Evolutionary conservation across 2,888 invertebrate genomes (phyloP).

Genomic region (Melanostoma scalare): DNA sequence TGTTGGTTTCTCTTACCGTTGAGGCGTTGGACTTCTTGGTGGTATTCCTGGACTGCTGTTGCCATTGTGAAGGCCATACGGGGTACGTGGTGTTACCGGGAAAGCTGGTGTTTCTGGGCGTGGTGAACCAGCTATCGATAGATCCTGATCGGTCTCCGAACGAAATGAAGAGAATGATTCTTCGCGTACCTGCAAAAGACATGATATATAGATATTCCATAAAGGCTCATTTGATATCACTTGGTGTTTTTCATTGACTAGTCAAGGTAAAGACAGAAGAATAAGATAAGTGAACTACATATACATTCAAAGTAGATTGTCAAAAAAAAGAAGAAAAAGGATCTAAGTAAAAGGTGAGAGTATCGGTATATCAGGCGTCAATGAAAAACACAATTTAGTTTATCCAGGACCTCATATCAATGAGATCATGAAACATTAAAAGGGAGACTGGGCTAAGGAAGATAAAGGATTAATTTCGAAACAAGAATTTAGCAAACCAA

Average conservation of each 20-base stretch:
- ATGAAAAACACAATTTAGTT: background rate
- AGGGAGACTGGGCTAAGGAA: background rate
- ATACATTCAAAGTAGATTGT: too few relatives aligned
- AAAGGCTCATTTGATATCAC: background rate
- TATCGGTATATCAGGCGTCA: background rate
- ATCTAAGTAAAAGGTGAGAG: too few relatives aligned
- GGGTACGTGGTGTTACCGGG: slow-evolving; percentile 95
- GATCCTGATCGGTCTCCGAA: slow-evolving; percentile 84
- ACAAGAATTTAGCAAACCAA: slow-evolving; percentile 35
- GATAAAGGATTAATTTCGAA: slow-evolving; percentile 48
- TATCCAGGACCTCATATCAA: too few relatives aligned
- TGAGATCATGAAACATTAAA: too few relatives aligned
- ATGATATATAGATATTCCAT: background rate
- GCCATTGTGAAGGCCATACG: slow-evolving; percentile 87
- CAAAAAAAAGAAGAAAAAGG: too few relatives aligned
- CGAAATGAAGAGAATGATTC: slow-evolving; percentile 88
- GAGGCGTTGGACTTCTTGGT: slow-evolving; percentile 90
- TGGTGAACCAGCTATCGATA: slow-evolving; percentile 84
- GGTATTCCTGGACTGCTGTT: slow-evolving; percentile 88
- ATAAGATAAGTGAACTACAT: background rate
- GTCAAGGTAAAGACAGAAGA: background rate
- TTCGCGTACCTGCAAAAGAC: slow-evolving; percentile 83
- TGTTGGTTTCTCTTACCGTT: slow-evolving; percentile 80
- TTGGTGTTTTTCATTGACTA: slow-evolving; percentile 16
- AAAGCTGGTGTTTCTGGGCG: slow-evolving; percentile 96